Evolutionary conservation across 53 echinoderm and acorn worm species (phyloP), one percentile per base, ranked within the genome.

Genomic region (Astropecten irregularis): DNA sequence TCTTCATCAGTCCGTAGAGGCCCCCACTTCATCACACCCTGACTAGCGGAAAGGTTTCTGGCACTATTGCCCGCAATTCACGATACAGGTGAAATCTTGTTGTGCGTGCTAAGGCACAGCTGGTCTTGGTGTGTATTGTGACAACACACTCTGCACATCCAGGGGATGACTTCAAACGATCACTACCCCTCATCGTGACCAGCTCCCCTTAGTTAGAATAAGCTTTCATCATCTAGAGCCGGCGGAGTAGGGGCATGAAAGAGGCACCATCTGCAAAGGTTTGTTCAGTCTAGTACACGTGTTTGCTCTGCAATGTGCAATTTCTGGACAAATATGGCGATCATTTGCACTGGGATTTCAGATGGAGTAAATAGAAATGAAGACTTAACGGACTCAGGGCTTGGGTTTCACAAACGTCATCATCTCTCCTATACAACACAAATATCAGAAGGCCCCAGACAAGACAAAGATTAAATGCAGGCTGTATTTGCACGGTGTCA

Each of bases 241-340:
- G 59, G n/a, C n/a, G n/a, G n/a, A n/a, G n/a, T n/a, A n/a, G n/a
- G n/a, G n/a, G n/a, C n/a, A n/a, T n/a, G n/a, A n/a, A n/a, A n/a
- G n/a, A 10, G 49, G 10, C 44, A 39, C 40, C 51, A 47, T 66
- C 35, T 66, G 66, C 66, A 65, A 37, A 32, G 44, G 79, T 79
- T 79, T 79, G 79, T 62, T 30, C 47, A 79, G 79, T 14, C 42
- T 22, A 42, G 22, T 21, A 42, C 29, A 20, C 33, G 47, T 62
- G 77, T 79, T 79, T 79, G 79, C 32, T 62, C 79, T 42, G 47
- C 61, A 79, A 79, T 63, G 79, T 79, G 42, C 79, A 79, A 79
- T 79, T 74, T 79, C 79, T 79, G 49, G 33, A 33, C 62, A 79
- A 79, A 79, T 79, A 79, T 31, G 46, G 27, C 28, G 44, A 1